Evolutionary conservation across 1,140 invertebrate species (phyloP), one percentile per base, ranked within the genome.

Genomic region (Heliconius hewitsoni): DNA sequence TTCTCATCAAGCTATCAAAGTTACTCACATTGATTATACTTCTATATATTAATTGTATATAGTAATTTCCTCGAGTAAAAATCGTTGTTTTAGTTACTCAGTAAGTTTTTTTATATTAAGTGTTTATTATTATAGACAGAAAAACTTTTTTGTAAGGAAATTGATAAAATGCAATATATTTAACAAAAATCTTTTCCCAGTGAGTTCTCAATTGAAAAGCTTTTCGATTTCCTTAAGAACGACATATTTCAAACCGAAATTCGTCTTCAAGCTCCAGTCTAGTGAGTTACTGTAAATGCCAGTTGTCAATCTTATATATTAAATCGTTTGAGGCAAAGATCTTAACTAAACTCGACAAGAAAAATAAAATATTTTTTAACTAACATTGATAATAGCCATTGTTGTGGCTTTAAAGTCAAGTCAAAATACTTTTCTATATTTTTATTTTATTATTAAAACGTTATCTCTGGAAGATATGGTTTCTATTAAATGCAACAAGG

Each of bases 161-260:
- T 19, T 52, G 18, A 60, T 60, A 11, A 60, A 13, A 60, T 60
- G 9, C 3, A 60, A 57, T 27, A 23, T 60, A 60, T 60, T 66
- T 66, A 11, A 27, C 60, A 66, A 66, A 66, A 23, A 60, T 23
- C 19, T n/a, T 60, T 60, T 23, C 23, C 27, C 30, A 30, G 23
- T 30, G 27, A 66, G 60, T 30, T 66, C 27, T 30, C 60, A 66
- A 66, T 66, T 66, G 23, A 66, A 66, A 66, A 60, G 60, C 23
- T 66, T 66, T 66, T 66, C 55, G 55, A 60, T 60, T 60, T 60
- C 55, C 55, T 13, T 66, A 66, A 66, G 60, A 66, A n/a, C 60
- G 60, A 66, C 9, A 66, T 66, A 66, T 66, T 66, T 66, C 23
- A 27, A 27, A 30, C 19, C 13, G 60, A 27, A 66, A 66, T 66